phyloP scores from a whole-genome alignment of 2,797 vertebrate genomes.

The Typhlichthys eigenmanni region DNA sequence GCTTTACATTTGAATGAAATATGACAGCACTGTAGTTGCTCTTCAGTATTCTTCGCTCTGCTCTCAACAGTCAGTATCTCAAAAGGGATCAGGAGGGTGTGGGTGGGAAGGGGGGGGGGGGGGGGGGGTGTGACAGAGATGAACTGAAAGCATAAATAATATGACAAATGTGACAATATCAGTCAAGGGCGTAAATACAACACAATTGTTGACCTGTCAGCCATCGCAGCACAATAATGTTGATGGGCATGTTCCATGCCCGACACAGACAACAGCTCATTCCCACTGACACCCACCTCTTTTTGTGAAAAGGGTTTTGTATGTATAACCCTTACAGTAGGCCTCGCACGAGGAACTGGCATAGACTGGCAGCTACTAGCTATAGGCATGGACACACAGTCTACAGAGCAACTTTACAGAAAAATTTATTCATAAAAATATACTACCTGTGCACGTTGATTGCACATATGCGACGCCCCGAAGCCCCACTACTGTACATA shows the following conservation, averaged over 20 bases:
- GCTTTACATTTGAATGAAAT: constrained; percentile 61
- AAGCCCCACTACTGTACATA: no score
- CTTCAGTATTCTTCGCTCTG: constrained; percentile 41
- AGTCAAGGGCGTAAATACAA: constrained; percentile 49
- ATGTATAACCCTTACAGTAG: constrained; percentile 21
- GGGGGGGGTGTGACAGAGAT: constrained; percentile 57
- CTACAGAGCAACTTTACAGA: constrained; percentile 24
- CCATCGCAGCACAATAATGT: constrained; percentile 40
- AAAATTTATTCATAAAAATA: no score
- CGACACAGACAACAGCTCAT: constrained; percentile 25
- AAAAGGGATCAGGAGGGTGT: constrained; percentile 52
- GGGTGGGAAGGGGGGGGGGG: constrained; percentile 17
- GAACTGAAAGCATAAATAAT: constrained; percentile 48
- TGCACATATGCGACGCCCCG: no score
- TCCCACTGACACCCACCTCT: constrained; percentile 14
- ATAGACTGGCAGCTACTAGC: constrained; percentile 24
- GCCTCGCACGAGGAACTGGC: constrained; percentile 25
- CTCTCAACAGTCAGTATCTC: constrained; percentile 52
- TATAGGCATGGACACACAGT: constrained; percentile 49
- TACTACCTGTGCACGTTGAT: no score
- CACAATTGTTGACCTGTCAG: constrained; percentile 59
- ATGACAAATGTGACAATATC: constrained; percentile 39
- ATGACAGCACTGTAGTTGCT: constrained; percentile 54
- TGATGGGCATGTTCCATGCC: constrained; percentile 47
- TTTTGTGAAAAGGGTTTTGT: constrained; percentile 12